These are phyloP conservation scores for Lasius fuliginosus DNA, from an alignment of 2,888 invertebrate species.

Conservation along the genomic window DNA sequence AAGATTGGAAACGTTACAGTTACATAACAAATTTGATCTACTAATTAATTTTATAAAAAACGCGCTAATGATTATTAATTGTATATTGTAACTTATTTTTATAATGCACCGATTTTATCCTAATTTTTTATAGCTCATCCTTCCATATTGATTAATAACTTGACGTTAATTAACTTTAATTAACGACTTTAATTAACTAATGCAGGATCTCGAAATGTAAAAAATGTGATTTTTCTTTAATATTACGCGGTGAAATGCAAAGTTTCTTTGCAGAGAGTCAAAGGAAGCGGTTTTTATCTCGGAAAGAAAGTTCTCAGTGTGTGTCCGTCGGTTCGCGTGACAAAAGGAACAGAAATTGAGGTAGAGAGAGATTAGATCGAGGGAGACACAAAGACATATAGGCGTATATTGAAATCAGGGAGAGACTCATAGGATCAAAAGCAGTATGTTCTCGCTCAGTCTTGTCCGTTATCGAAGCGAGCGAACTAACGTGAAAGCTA, in stretches of 20 bases:
- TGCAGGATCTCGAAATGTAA: neutral
- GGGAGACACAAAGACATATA: neutral
- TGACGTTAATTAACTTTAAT: no score
- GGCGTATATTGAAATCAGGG: conserved; percentile 30
- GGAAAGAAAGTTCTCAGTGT: conserved; percentile 8
- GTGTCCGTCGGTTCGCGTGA: neutral
- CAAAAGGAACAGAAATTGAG: conserved; percentile 28
- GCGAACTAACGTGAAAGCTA: conserved; percentile 37
- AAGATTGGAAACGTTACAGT: no score
- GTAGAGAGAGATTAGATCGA: conserved; percentile 42
- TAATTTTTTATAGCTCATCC: no score
- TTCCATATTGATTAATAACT: no score
- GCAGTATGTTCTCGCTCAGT: conserved; percentile 4
- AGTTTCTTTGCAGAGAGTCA: neutral
- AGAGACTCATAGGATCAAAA: conserved; percentile 28
- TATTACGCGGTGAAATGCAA: neutral
- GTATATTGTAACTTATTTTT: no score
- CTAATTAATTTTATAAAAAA: no score
- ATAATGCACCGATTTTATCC: no score
- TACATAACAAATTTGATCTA: no score
- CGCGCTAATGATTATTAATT: no score
- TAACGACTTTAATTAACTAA: no score
- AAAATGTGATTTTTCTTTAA: conserved; percentile 4
- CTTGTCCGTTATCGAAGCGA: neutral
- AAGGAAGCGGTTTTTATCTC: neutral